Percentiles rank a stretch among this genome's conserved stretches.
Evolutionary conservation across 2,888 invertebrate species (phyloP).

Genomic region (Drosophila emarginata): DNA sequence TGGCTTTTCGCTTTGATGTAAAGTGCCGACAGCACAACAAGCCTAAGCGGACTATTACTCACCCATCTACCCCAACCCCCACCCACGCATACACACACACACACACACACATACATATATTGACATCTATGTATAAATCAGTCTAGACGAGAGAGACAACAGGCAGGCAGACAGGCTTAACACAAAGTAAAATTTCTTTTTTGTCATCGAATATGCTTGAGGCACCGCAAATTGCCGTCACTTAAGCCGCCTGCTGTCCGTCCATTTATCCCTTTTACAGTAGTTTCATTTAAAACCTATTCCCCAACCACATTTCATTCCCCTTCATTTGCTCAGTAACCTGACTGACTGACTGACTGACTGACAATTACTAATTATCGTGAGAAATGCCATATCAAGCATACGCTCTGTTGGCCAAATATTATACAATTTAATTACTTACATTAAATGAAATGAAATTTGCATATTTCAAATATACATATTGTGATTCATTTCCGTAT

Average conservation of each 20-base stretch:
- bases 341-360: slow-evolving; percentile 29
- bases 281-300: background rate
- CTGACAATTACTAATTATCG: slow-evolving; percentile 74
- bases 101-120: slow-evolving; percentile 13
- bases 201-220: slow-evolving; percentile 77
- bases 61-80: slow-evolving; percentile 33
- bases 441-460: slow-evolving; percentile 16
- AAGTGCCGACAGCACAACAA: slow-evolving; percentile 75
- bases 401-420: slow-evolving; percentile 46
- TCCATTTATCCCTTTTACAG: background rate
- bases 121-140: slow-evolving; percentile 48
- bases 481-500: slow-evolving; percentile 62
- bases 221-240: slow-evolving; percentile 73
- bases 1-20: slow-evolving; percentile 73
- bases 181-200: slow-evolving; percentile 73
- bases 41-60: slow-evolving; percentile 75
- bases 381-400: slow-evolving; percentile 61
- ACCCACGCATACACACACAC: slow-evolving; percentile 10
- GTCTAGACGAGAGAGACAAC: slow-evolving; percentile 70
- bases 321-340: background rate
- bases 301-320: background rate
- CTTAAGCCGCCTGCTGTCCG: slow-evolving; percentile 54
- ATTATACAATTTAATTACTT: slow-evolving; percentile 6
- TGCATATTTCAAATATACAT: slow-evolving; percentile 4
- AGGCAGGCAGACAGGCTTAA: slow-evolving; percentile 64